Percentiles rank a stretch among this genome's conserved stretches.
Evolutionary conservation across 2,113 vertebrate genomes (phyloP).

Genomic region (Callochromis pleurospilus): DNA sequence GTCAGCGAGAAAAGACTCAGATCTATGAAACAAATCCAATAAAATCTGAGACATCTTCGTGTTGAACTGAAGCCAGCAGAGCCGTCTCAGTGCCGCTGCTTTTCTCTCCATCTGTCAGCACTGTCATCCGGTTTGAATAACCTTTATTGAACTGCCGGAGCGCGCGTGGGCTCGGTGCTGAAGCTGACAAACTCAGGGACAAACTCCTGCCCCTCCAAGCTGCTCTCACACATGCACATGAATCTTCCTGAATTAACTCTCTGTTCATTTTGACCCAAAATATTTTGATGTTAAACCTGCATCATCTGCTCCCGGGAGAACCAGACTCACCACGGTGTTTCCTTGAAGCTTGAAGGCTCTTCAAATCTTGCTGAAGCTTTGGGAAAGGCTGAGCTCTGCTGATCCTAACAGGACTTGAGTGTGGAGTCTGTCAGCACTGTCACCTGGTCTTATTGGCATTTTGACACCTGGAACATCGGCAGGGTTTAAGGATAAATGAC

Average conservation of each 20-base stretch:
- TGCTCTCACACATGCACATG: background rate
- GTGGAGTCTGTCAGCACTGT: background rate
- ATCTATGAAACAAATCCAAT: background rate
- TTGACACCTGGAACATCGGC: background rate
- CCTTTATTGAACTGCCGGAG: background rate
- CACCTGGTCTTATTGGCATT: fast-evolving
- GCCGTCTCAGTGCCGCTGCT: background rate
- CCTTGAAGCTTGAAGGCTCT: background rate
- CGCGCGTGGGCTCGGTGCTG: background rate
- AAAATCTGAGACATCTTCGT: background rate
- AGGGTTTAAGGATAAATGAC: background rate
- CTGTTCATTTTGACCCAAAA: background rate
- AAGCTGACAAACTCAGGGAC: background rate
- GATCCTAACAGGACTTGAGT: background rate
- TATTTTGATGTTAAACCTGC: background rate
- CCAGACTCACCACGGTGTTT: background rate
- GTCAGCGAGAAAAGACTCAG: background rate
- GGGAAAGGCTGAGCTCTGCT: background rate
- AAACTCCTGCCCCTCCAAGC: background rate
- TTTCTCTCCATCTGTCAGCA: background rate
- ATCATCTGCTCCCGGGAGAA: background rate
- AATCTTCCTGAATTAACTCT: background rate
- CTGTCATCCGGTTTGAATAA: background rate
- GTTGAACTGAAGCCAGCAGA: background rate
- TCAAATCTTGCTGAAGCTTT: background rate